Evolutionary conservation across 2,888 invertebrate species (phyloP), one percentile per base, ranked within the genome.

Genomic region (Agrotis exclamationis): DNA sequence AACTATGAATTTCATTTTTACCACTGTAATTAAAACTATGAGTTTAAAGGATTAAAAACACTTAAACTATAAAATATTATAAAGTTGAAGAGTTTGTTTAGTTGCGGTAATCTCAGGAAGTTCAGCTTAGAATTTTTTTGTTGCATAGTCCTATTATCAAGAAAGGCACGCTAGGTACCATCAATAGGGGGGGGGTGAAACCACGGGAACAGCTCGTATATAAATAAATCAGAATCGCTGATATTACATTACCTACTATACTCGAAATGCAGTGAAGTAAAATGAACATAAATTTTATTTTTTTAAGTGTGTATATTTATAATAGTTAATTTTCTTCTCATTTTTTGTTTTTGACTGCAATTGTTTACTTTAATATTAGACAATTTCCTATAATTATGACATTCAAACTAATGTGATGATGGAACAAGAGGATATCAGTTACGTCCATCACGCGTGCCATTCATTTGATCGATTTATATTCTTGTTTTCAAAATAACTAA

Each of bases 341-440:
- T 51, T 39, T 62, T 48, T 59, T 58, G 9, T 58, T 45, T 20
- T 53, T 39, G 28, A 56, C 39, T 18, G n/a, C 16, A 45, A 13
- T 16, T 70, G 14, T 58, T 73, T 45, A 33, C 14, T 63, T 57
- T 39, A 39, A 33, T 33, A 45, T 5, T 16, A 48, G 48, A 65
- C 13, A 9, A 9, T 51, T 53, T 39, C 20, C 9, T 60, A 33
- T 50, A 71, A 56, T 74, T 60, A 67, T 67, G 45, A 74, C 16
- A 74, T 51, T 48, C 22, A n/a, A 45, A 51, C 54, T 2, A 50
- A 22, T 22, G 3, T 50, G 22, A 24, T 33, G 14, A 59, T 66
- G 14, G 33, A 58, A 58, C 22, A 59, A 54, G n/a, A 20, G 3
- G 14, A 50, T 47, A 39, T 47, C 3, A 54, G 11, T 24, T 22